Percentiles rank a stretch among this genome's conserved stretches.
These are phyloP conservation scores for Myotis davidii DNA, from an alignment of 2,113 vertebrate genomes.

Conservation along the genomic window DNA sequence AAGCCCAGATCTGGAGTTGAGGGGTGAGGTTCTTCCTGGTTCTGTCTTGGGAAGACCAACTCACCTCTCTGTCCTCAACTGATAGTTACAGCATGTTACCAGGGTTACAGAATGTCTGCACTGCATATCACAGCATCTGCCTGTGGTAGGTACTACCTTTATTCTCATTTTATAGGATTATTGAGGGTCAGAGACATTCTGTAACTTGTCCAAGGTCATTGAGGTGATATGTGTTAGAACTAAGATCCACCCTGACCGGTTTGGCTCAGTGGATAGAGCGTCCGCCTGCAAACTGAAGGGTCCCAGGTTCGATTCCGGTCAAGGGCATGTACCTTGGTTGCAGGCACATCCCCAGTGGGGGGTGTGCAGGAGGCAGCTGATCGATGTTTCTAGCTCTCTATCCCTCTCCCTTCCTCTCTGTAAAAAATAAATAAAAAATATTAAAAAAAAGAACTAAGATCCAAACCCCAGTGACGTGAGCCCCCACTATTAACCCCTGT, in stretches of 20 bases:
- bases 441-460: neutral
- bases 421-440: no score
- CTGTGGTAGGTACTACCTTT: neutral
- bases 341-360: no score
- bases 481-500: neutral
- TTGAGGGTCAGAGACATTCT: neutral
- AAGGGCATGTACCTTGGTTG: no score
- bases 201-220: neutral
- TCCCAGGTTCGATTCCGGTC: no score
- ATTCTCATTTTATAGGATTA: neutral
- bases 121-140: neutral
- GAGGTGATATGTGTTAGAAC: neutral
- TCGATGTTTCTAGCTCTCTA: no score
- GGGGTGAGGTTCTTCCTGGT: neutral
- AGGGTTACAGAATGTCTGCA: neutral
- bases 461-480: neutral
- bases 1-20: neutral
- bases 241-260: no score
- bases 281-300: no score
- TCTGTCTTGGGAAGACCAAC: neutral
- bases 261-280: no score
- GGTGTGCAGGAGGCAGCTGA: no score
- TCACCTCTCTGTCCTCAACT: accelerated
- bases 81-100: neutral
- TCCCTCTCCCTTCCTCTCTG: no score